These are phyloP conservation scores for Allolobophora icterica DNA, from an alignment of 2,888 invertebrate species.

Conservation along the genomic window DNA sequence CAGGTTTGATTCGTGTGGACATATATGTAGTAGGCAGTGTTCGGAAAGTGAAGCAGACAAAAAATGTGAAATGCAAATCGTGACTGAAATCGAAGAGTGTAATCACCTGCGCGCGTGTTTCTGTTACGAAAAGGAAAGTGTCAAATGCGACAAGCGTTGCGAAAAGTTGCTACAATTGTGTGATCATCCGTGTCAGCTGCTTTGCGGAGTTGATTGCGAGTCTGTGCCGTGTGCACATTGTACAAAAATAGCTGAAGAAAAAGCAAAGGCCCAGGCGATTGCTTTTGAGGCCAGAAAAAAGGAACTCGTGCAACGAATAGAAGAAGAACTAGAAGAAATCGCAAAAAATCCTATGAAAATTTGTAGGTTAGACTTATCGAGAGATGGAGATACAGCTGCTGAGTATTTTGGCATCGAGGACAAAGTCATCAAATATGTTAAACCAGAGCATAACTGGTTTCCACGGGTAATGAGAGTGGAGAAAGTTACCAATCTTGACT, in stretches of 20 bases:
- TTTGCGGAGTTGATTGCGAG: slow-evolving; percentile 37
- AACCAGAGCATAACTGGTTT: slow-evolving; percentile 44
- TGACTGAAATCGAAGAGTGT: no score
- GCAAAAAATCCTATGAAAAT: neutral
- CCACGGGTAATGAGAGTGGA: slow-evolving; percentile 41
- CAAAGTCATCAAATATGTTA: slow-evolving; percentile 38
- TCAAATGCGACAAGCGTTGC: no score
- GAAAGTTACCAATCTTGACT: slow-evolving; percentile 36
- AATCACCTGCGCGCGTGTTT: no score
- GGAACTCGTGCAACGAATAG: neutral
- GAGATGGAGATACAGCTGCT: slow-evolving; percentile 41
- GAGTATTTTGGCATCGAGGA: slow-evolving; percentile 42
- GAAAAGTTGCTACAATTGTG: no score
- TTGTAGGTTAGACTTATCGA: neutral
- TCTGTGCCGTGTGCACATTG: slow-evolving; percentile 34
- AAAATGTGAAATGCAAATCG: no score
- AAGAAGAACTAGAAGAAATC: neutral
- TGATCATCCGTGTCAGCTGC: slow-evolving; percentile 39
- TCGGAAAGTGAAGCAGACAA: no score
- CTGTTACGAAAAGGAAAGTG: no score
- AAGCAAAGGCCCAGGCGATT: neutral
- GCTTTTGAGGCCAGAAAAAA: neutral
- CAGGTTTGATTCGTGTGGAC: no score
- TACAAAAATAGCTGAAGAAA: slow-evolving; percentile 3
- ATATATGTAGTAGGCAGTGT: no score